phyloP scores from a whole-genome alignment of 2,113 vertebrate species.

The Ammodytes marinus region DNA sequence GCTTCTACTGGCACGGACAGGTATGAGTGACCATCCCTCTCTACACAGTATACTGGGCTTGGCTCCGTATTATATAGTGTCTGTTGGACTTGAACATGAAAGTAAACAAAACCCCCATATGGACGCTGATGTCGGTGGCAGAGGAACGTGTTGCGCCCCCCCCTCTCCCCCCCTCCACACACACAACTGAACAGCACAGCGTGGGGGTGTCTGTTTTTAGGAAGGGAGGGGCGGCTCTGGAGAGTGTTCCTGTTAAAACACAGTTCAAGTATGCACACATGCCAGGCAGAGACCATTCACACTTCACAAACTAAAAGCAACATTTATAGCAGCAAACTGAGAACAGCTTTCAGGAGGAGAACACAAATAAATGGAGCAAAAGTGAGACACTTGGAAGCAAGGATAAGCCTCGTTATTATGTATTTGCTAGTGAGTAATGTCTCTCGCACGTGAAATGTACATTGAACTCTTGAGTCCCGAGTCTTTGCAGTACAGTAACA shows the following conservation, averaged over 20 bases:
- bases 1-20: slow-evolving; percentile 29
- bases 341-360: slow-evolving; percentile 61
- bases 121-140: slow-evolving; percentile 40
- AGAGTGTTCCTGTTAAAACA: slow-evolving; percentile 42
- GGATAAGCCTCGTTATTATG: slow-evolving; percentile 45
- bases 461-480: slow-evolving; percentile 15
- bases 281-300: slow-evolving; percentile 57
- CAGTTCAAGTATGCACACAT: slow-evolving; percentile 72
- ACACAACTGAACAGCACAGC: slow-evolving; percentile 25
- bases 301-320: slow-evolving; percentile 73
- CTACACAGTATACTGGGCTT: slow-evolving; percentile 35
- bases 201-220: slow-evolving; percentile 24
- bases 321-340: slow-evolving; percentile 80
- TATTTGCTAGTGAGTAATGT: slow-evolving; percentile 54
- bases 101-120: slow-evolving; percentile 27
- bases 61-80: slow-evolving; percentile 32
- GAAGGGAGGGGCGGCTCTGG: slow-evolving; percentile 8
- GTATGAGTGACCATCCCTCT: slow-evolving; percentile 21
- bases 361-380: slow-evolving; percentile 47
- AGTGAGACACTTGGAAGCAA: slow-evolving; percentile 54
- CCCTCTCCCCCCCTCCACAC: background rate
- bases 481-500: slow-evolving; percentile 45
- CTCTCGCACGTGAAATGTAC: slow-evolving; percentile 62
- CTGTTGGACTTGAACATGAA: slow-evolving; percentile 46
- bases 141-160: slow-evolving; percentile 18